These are phyloP conservation scores for Nomada fucata DNA, from an alignment of 2,888 invertebrate species.

Conservation along the genomic window DNA sequence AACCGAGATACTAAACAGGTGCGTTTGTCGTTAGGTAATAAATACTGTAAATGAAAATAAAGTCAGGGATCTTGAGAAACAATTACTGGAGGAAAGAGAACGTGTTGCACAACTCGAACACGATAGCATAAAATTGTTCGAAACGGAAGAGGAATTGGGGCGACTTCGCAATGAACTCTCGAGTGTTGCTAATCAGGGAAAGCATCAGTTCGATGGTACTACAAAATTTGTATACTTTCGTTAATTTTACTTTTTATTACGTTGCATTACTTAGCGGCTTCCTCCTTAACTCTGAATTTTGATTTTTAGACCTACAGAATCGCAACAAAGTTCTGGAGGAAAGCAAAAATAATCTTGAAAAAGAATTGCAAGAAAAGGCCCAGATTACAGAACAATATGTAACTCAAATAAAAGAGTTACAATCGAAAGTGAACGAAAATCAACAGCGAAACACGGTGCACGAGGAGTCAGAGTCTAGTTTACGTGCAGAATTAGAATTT, in stretches of 20 bases:
- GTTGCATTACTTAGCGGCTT: no score
- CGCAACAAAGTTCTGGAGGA: conserved; percentile 80
- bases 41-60: conserved; percentile 84
- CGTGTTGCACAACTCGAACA: conserved; percentile 84
- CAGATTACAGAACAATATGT: conserved; percentile 79
- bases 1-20: conserved; percentile 51
- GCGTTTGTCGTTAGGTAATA: conserved; percentile 81
- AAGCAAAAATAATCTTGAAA: conserved; percentile 79
- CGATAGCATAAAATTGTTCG: conserved; percentile 87
- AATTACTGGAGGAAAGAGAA: conserved; percentile 84
- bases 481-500: conserved; percentile 81
- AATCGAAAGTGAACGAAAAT: conserved; percentile 73
- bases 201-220: conserved; percentile 69
- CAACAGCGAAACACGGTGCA: conserved; percentile 72
- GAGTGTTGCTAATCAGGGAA: conserved; percentile 76
- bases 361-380: conserved; percentile 79
- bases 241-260: neutral
- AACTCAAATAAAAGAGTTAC: conserved; percentile 76
- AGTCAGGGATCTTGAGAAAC: conserved; percentile 85
- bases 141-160: conserved; percentile 88
- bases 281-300: conserved; percentile 1
- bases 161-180: conserved; percentile 86
- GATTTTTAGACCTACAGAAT: conserved; percentile 72
- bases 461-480: conserved; percentile 72
- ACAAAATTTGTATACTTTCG: neutral